Conservation (phyloP, 1,140 invertebrate species). For the Dendrolimus punctatus region DNA sequence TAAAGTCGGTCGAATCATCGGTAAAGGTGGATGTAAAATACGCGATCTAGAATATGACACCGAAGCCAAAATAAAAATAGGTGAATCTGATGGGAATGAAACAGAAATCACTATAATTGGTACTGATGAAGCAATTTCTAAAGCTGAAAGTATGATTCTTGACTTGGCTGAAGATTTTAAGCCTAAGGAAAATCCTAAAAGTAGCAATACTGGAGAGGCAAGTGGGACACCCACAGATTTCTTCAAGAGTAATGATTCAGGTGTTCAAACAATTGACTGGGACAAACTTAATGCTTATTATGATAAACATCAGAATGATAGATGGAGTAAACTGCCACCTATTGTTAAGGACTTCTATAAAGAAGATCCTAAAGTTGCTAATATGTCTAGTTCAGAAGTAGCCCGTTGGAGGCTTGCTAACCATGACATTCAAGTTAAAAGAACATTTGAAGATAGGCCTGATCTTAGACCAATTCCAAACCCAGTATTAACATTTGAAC, state of each 20-base stretch:
- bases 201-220: slow-evolving; percentile 16
- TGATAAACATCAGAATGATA: slow-evolving; percentile 69
- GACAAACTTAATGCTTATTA: slow-evolving; percentile 54
- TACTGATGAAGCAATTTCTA: slow-evolving; percentile 61
- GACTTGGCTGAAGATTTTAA: slow-evolving; percentile 60
- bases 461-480: slow-evolving; percentile 79
- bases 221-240: slow-evolving; percentile 46
- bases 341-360: slow-evolving; percentile 89
- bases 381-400: slow-evolving; percentile 77
- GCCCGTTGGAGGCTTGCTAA: slow-evolving; percentile 74
- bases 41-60: slow-evolving; percentile 75
- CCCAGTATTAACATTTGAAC: slow-evolving; percentile 86
- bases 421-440: slow-evolving; percentile 82
- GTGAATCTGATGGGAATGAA: slow-evolving; percentile 43
- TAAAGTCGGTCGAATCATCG: slow-evolving; percentile 68
- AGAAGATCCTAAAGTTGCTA: slow-evolving; percentile 81
- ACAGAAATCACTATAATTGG: slow-evolving; percentile 72
- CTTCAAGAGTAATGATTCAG: slow-evolving; percentile 36
- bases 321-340: slow-evolving; percentile 76
- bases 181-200: slow-evolving; percentile 14
- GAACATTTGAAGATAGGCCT: slow-evolving; percentile 66
- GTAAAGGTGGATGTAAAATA: slow-evolving; percentile 83
- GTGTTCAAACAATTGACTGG: slow-evolving; percentile 54
- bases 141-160: slow-evolving; percentile 73
- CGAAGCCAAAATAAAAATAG: slow-evolving; percentile 52